Percentiles rank a stretch among this genome's conserved stretches.
Conservation (phyloP, 1,140 invertebrate genomes). For the Trichonephila clavipes region DNA sequence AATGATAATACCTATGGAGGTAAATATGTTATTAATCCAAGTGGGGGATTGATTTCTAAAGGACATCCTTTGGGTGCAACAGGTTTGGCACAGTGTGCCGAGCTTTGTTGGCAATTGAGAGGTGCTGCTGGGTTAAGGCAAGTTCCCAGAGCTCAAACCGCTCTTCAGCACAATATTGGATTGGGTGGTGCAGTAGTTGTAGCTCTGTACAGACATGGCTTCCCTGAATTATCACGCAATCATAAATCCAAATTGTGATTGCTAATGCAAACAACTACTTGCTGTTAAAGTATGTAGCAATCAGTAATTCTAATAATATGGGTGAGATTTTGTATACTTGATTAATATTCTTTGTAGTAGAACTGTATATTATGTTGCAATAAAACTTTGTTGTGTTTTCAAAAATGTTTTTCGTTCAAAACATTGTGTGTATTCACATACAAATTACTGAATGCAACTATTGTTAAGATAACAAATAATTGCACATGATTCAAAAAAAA, state of each 20-base stretch:
- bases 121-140: constrained; percentile 94
- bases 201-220: constrained; percentile 92
- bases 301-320: not conserved
- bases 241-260: constrained; percentile 59
- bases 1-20: constrained; percentile 99
- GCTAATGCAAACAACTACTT: not conserved
- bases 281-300: not conserved
- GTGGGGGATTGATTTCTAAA: constrained; percentile 98
- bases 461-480: too few species aligned
- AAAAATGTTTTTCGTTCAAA: too few species aligned
- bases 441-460: too few species aligned
- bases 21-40: constrained; percentile 98
- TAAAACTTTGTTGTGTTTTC: too few species aligned
- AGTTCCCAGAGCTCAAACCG: constrained; percentile 91
- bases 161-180: constrained; percentile 97
- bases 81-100: constrained; percentile 96
- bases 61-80: constrained; percentile 99
- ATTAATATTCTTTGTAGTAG: too few species aligned
- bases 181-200: constrained; percentile 97
- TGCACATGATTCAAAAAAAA: too few species aligned
- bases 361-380: too few species aligned
- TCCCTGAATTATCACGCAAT: constrained; percentile 80
- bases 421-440: too few species aligned
- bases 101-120: constrained; percentile 94
- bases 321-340: not conserved